Evolutionary conservation across 2,797 vertebrate species (phyloP).

Genomic region (Potorous gilbertii): DNA sequence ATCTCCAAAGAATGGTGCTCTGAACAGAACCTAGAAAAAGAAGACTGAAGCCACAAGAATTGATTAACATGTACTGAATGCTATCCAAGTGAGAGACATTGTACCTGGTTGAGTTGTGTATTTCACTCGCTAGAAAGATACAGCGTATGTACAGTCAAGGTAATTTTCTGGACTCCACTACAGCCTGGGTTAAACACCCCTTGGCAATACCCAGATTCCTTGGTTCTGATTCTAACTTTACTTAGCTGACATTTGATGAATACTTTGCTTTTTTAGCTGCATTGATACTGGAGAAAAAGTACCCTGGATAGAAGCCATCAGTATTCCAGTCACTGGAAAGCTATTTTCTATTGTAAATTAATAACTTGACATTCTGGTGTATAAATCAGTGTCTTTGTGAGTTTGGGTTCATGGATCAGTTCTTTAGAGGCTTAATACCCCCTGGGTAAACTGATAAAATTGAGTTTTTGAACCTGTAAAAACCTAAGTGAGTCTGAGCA

Average conservation of each 20-base stretch:
- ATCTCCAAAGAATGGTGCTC: background rate
- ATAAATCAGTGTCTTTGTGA: background rate
- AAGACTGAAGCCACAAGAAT: background rate
- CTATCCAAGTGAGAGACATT: background rate
- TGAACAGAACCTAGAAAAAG: background rate
- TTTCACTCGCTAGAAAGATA: background rate
- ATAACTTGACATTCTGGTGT: background rate
- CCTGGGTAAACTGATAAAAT: background rate
- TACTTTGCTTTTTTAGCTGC: background rate
- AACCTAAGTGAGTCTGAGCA: background rate
- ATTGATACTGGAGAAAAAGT: background rate
- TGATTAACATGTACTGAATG: background rate
- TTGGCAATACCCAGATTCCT: background rate
- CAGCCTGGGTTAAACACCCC: background rate
- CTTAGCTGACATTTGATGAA: background rate
- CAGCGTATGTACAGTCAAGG: background rate
- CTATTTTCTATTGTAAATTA: background rate
- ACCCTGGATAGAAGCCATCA: background rate
- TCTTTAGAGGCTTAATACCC: background rate
- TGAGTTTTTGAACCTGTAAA: slow-evolving; percentile 1
- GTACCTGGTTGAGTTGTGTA: background rate
- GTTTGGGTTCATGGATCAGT: background rate
- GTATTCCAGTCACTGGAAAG: background rate
- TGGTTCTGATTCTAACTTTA: background rate
- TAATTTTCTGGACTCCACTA: background rate